These are phyloP conservation scores for Geophilus truncorum DNA, from an alignment of 2,888 invertebrate genomes.

Conservation along the genomic window DNA sequence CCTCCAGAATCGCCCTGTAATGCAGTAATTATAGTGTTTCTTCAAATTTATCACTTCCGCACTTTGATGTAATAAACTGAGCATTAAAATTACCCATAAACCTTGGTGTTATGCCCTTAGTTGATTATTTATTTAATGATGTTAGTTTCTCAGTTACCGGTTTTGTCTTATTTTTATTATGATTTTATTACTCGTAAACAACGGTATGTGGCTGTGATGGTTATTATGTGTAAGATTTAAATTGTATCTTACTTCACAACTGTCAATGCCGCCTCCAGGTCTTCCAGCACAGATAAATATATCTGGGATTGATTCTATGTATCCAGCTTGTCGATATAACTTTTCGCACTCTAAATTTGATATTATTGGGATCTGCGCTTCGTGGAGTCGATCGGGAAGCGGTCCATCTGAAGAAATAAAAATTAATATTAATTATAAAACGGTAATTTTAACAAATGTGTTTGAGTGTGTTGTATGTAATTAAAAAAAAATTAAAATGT, in stretches of 20 bases:
- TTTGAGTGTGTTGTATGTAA: no score
- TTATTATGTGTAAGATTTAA: no score
- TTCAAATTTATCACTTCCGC: neutral
- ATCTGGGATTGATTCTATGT: conserved; percentile 87
- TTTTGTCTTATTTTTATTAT: no score
- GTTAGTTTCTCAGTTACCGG: no score
- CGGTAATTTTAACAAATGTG: no score
- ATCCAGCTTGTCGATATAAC: conserved; percentile 86
- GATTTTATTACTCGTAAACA: no score
- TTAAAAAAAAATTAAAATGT: no score
- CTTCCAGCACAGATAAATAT: conserved; percentile 93
- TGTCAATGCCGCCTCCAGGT: conserved; percentile 79
- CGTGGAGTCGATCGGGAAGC: conserved; percentile 79
- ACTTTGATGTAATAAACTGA: no score
- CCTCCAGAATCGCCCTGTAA: conserved; percentile 86
- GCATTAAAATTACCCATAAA: no score
- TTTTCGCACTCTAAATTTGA: conserved; percentile 83
- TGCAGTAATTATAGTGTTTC: neutral
- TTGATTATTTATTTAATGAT: no score
- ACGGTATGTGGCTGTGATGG: no score
- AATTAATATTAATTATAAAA: neutral
- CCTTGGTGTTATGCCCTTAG: no score
- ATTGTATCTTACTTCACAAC: conserved; percentile 65
- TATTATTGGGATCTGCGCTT: conserved; percentile 84
- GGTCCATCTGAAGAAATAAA: conserved; percentile 67